Evolutionary conservation across 2,113 vertebrate genomes (phyloP), one percentile per base, ranked within the genome.

Genomic region (Zootoca vivipara): DNA sequence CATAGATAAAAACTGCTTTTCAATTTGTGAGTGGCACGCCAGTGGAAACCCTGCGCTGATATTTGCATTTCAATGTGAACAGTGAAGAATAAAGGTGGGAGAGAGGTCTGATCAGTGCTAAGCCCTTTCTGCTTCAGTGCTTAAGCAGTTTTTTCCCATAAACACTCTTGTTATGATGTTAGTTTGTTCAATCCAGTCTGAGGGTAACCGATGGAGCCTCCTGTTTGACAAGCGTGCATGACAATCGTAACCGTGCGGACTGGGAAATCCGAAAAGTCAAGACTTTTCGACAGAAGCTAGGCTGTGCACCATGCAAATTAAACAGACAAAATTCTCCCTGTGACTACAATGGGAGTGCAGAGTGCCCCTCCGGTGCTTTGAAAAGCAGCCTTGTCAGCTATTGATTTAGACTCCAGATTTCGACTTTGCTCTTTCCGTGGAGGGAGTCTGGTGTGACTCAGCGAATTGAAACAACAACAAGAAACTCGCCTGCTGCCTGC

Each of bases 1-100:
- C 99, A 99, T 99, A 99, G 99, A 99, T 99, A 99, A 99, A 99
- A 99, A 99, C 99, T 99, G 99, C 98, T 99, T 99, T 99, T 99
- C 99, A 99, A 99, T 99, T 99, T 99, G 99, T 99, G 99, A 99
- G 99, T 99, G 99, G 99, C 99, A 99, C 97, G 94, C 98, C 96
- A 97, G 98, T 99, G 99, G 98, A 99, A 99, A 98, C 98, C 98
- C 98, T 98, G 98, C 95, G 95, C 98, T 95, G 98, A 97, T 99
- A 99, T 99, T 99, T 99, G 99, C 99, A 99, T 99, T 99, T 99
- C 99, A 99, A 99, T 99, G 99, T 98, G 99, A 98, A 98, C 97
- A 96, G 98, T 95, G 98, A 97, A 98, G 98, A 99, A 98, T 98
- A 98, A 99, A 99, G 99, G 99, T 99, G 98, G 98, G 95, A 98